Base-by-base conservation (phyloP, 2,797 vertebrate genomes). In the Spondyliosoma cantharus region DNA sequence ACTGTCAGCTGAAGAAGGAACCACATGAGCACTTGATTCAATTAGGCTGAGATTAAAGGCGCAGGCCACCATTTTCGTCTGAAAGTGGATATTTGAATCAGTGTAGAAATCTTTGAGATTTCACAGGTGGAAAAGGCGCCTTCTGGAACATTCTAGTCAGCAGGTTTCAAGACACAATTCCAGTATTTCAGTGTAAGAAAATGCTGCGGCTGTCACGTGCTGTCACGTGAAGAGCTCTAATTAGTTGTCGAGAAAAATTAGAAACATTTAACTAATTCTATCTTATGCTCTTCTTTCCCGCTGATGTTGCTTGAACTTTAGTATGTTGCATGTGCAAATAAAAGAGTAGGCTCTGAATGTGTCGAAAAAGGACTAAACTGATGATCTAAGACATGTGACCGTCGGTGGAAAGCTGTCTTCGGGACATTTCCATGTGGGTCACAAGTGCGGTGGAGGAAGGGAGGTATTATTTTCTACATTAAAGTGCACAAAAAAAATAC, bases 11-110 rank as follows among this genome's bases (percentile, higher is more conserved):
- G 59, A 24, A 60, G 59, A 52, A 56, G 9, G 85, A 76, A 58
- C 61, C 92, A 89, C 91, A 84, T 94, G 93, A 93, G 76, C 49
- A 8, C 71, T 37, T 50, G 29, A 73, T 93, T 89, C 7, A 86
- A 89, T 93, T 86, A 93, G 59, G 52, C 27, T 64, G 20, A 45
- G 20, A 24, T 49, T 77, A 42, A 86, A 76, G 45, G 32, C 17
- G 4, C 43, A 42, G 19, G 29, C 53, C 3, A 0, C 25, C 24
- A 46, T 49, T 64, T 83, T 48, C 59, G 4, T 19, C 4, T 52
- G 16, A 75, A 4, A 8, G 11, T 12, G 32, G 0, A n/a, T 42
- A 20, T 68, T 32, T 73, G 4, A 54, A 29, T 58, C 9, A 0
- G 2, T 7, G 8, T 42, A 13, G 32, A 77, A 48, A 52, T 25